A percentile compares a stretch with the other conserved stretches of the same genome.
phyloP scores from a whole-genome alignment of 2,797 vertebrate species.

The Paguma larvata region DNA sequence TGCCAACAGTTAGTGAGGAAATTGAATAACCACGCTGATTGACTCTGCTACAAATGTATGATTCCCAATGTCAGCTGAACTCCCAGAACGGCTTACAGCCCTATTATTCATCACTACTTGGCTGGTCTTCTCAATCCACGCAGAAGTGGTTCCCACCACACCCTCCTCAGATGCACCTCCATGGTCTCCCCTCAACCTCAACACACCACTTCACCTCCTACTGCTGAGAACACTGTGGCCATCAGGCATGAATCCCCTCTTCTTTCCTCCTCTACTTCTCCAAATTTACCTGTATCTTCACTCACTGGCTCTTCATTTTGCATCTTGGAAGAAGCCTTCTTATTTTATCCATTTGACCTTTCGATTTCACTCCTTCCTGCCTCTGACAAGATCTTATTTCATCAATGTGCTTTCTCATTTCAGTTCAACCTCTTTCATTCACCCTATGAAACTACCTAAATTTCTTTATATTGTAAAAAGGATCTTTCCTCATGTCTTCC shows the following conservation, averaged over 20 bases:
- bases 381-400: not conserved
- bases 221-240: not conserved
- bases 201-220: not conserved
- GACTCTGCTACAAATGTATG: constrained; percentile 77
- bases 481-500: not conserved
- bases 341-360: not conserved
- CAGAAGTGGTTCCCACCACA: constrained; percentile 73
- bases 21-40: constrained; percentile 78
- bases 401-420: not conserved
- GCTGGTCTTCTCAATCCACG: constrained; percentile 64
- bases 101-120: constrained; percentile 69
- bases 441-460: not conserved
- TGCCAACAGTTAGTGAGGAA: constrained; percentile 81
- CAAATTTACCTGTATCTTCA: constrained; percentile 12
- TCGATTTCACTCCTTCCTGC: not conserved
- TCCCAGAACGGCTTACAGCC: constrained; percentile 43
- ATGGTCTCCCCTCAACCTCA: not conserved
- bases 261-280: not conserved
- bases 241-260: not conserved
- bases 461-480: not conserved
- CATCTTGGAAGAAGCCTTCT: not conserved
- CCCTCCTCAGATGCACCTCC: not conserved
- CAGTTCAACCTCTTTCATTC: not conserved
- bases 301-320: not conserved
- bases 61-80: constrained; percentile 78